These are phyloP conservation scores for Cryptoblepharus egeriae DNA, from an alignment of 2,797 vertebrate species.

Conservation along the genomic window DNA sequence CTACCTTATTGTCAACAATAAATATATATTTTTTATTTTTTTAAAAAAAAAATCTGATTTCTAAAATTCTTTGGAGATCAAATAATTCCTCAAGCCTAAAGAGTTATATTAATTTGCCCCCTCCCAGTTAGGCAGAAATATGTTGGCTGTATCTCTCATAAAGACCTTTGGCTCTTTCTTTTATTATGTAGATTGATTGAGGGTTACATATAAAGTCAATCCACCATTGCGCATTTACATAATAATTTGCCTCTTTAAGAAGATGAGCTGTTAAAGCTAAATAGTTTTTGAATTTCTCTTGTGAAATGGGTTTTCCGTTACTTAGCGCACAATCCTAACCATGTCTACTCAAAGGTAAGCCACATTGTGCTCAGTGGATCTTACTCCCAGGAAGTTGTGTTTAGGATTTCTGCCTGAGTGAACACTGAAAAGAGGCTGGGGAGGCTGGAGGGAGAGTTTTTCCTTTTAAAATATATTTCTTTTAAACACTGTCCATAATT, in stretches of 20 bases:
- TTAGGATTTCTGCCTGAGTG: too few relatives aligned
- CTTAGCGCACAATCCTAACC: too few relatives aligned
- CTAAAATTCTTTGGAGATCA: slow-evolving; percentile 49
- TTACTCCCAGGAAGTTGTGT: too few relatives aligned
- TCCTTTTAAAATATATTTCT: slow-evolving; percentile 45
- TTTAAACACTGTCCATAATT: slow-evolving; percentile 59
- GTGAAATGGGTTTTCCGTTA: slow-evolving; percentile 51
- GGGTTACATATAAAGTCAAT: slow-evolving; percentile 21
- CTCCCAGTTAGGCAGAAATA: slow-evolving; percentile 37
- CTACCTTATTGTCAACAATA: not conserved
- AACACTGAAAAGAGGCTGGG: slow-evolving; percentile 51
- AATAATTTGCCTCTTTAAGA: slow-evolving; percentile 63
- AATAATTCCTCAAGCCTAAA: slow-evolving; percentile 56
- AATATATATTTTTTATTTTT: slow-evolving; percentile 29
- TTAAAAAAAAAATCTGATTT: slow-evolving; percentile 23
- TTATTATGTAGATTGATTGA: slow-evolving; percentile 63
- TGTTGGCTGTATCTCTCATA: slow-evolving; percentile 31
- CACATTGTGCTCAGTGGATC: too few relatives aligned
- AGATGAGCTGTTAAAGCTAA: slow-evolving; percentile 63
- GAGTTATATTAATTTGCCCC: slow-evolving; percentile 38
- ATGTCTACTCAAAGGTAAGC: too few relatives aligned
- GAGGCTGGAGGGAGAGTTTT: not conserved
- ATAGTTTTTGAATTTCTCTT: slow-evolving; percentile 67
- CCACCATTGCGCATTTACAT: slow-evolving; percentile 57
- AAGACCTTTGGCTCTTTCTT: slow-evolving; percentile 50